phyloP scores from a whole-genome alignment of 2,888 invertebrate species.

The Amorpha juglandis region DNA sequence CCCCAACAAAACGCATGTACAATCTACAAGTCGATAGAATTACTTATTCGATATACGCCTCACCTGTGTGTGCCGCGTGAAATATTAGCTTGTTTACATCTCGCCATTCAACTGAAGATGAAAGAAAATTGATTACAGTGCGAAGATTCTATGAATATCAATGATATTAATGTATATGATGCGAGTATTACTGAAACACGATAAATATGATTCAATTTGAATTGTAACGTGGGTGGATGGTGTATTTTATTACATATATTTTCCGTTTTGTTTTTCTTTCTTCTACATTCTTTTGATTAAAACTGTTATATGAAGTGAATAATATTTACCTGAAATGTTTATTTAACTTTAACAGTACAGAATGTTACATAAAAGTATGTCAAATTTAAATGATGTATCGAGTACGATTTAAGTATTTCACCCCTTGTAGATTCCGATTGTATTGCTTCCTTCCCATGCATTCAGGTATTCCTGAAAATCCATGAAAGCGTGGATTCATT shows the following conservation, averaged over 20 bases:
- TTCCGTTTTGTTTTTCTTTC: background rate
- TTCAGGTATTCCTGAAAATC: too few species aligned
- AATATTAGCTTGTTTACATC: slow-evolving; percentile 43
- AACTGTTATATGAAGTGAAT: background rate
- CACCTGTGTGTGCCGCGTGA: slow-evolving; percentile 31
- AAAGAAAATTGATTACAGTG: slow-evolving; percentile 45
- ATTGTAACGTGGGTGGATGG: background rate
- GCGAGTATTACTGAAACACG: slow-evolving; percentile 23
- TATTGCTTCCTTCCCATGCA: too few species aligned
- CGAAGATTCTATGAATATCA: slow-evolving; percentile 50
- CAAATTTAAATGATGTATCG: too few species aligned
- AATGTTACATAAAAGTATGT: too few species aligned
- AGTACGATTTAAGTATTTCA: too few species aligned
- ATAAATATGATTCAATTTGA: slow-evolving; percentile 24
- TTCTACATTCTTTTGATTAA: background rate
- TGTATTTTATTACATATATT: background rate
- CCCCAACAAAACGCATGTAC: slow-evolving; percentile 1
- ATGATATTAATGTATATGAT: slow-evolving; percentile 36
- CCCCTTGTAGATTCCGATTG: too few species aligned
- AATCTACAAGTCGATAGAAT: slow-evolving; percentile 32
- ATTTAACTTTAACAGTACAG: background rate
- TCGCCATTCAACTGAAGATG: slow-evolving; percentile 34
- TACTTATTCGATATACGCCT: slow-evolving; percentile 32
- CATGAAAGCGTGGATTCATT: too few species aligned
- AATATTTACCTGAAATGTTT: background rate